Conservation (phyloP, 2,888 invertebrate genomes). For the Hypena proboscidalis region DNA sequence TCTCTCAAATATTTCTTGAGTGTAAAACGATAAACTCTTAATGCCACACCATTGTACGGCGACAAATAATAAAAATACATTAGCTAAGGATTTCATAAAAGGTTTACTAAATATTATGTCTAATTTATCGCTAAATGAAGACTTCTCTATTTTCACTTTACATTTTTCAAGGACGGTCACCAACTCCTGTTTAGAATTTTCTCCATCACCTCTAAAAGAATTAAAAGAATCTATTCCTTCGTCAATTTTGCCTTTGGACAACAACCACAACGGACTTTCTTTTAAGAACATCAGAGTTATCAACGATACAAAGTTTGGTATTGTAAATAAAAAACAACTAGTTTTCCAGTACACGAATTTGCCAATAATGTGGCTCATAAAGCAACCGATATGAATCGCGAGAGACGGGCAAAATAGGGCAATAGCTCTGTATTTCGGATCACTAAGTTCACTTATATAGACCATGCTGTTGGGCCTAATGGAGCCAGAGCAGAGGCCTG, state of each 20-base stretch:
- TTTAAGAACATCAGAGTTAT: slow-evolving; percentile 47
- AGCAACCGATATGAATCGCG: slow-evolving; percentile 47
- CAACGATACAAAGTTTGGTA: slow-evolving; percentile 48
- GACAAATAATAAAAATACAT: slow-evolving; percentile 44
- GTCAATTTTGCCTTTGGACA: slow-evolving; percentile 53
- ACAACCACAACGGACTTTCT: slow-evolving; percentile 66
- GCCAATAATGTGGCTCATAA: slow-evolving; percentile 53
- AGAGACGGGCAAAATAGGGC: slow-evolving; percentile 50
- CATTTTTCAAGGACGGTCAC: slow-evolving; percentile 46
- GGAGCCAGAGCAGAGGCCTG: slow-evolving; percentile 55
- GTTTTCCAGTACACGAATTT: slow-evolving; percentile 53
- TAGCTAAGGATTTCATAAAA: slow-evolving; percentile 46
- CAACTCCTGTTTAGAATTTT: slow-evolving; percentile 52
- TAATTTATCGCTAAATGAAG: slow-evolving; percentile 38
- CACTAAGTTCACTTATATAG: slow-evolving; percentile 59
- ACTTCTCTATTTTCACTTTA: slow-evolving; percentile 32
- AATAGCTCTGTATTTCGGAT: slow-evolving; percentile 56
- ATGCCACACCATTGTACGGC: slow-evolving; percentile 56
- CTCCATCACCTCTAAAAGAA: slow-evolving; percentile 54
- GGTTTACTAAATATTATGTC: slow-evolving; percentile 47
- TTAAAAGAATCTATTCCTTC: slow-evolving; percentile 52
- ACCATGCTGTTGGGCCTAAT: slow-evolving; percentile 53
- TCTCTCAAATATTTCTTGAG: slow-evolving; percentile 51
- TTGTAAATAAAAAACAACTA: slow-evolving; percentile 45
- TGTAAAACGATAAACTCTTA: slow-evolving; percentile 59